Percentiles rank a stretch among this genome's conserved stretches.
Evolutionary conservation across 2,888 invertebrate species (phyloP).

Genomic region (Xestia sexstrigata): DNA sequence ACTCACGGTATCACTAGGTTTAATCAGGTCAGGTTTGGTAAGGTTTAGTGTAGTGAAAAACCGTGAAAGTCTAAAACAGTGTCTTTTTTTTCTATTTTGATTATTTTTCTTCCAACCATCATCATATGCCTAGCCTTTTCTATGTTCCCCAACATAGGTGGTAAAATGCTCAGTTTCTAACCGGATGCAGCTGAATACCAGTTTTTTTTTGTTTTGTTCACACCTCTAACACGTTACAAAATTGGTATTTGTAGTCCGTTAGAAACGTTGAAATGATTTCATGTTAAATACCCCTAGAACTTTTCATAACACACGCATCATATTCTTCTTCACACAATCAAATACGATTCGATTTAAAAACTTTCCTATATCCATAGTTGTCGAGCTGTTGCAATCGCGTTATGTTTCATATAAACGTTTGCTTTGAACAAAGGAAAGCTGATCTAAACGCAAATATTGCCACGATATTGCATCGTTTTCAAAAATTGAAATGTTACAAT

Average conservation of each 20-base stretch:
- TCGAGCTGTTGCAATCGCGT: conserved; percentile 62
- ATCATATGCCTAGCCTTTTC: too few relatives aligned
- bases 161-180: too few relatives aligned
- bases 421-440: conserved; percentile 78
- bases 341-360: conserved; percentile 36
- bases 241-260: neutral
- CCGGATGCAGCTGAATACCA: too few relatives aligned
- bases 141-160: too few relatives aligned
- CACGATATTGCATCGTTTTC: conserved; percentile 66
- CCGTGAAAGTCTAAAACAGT: too few relatives aligned
- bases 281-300: neutral
- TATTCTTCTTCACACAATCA: conserved; percentile 36
- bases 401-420: conserved; percentile 76
- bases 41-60: too few relatives aligned
- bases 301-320: neutral
- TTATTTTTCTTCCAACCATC: too few relatives aligned
- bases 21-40: too few relatives aligned
- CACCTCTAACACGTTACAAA: neutral
- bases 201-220: too few relatives aligned
- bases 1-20: too few relatives aligned
- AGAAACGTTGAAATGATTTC: neutral
- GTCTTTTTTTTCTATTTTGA: too few relatives aligned
- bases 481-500: conserved; percentile 68
- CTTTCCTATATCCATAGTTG: conserved; percentile 11
- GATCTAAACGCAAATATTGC: conserved; percentile 76